Base-by-base conservation (phyloP, 2,888 invertebrate genomes). In the Callyntrura guangdongensis region DNA sequence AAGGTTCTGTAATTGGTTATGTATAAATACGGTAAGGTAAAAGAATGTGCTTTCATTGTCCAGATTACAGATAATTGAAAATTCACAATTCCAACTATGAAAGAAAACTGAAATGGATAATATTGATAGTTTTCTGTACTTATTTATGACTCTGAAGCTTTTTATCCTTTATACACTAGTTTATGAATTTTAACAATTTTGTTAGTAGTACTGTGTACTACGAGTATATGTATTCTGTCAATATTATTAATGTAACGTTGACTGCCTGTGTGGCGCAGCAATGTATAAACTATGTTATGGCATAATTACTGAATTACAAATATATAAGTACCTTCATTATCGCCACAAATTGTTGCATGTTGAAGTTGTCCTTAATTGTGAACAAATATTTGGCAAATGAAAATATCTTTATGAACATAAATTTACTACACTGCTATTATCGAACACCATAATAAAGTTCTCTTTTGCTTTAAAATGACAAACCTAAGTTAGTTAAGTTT, bases 31-130 rank as follows among this genome's bases (percentile, higher is more conserved):
- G 6, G 36, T 6, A 69, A 49, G 6, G 36, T 6, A 69, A 49
- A 84, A 12, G 22, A 64, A 61, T 53, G 69, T 69, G 84, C 64
- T 49, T 81, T 81, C 81, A 81, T 81, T 45, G 20, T 27, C 79
- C 61, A 77, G 49, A 49, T 20, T 61, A 22, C 17, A 20, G 61
- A 61, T 22, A 17, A 61, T 3, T 22, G 20, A n/a, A 17, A 61
- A 22, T 22, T 22, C 22, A 20, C 2, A 20, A 61, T 22, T n/a
- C 6, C 5, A 61, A 22, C 20, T 17, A 11, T 20, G 8, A 25
- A 64, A 11, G 20, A 64, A 61, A 0, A 61, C 11, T 53, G 11
- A 53, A 36, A 36, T 36, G 36, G 6, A 36, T 36, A 36, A 36
- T 36, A 36, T 4, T 36, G 6, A 2, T 36, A 6, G 36, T 36